Base-by-base conservation (phyloP, 2,888 invertebrate genomes). In the Atherix ibis region DNA sequence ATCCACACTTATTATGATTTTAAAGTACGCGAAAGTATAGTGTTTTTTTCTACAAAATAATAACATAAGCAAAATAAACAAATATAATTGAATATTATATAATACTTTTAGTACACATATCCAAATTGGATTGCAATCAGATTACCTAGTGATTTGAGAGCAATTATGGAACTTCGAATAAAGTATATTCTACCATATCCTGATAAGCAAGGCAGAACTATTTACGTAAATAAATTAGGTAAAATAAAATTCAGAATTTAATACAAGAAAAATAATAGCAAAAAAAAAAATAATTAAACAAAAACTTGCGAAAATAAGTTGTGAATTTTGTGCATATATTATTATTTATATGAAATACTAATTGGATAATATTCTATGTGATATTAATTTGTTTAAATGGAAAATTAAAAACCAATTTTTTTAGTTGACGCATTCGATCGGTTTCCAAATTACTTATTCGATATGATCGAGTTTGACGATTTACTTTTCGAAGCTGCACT, bases 381-480 rank as follows among this genome's bases (percentile, higher is more conserved):
- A n/a, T n/a, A n/a, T n/a, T n/a, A n/a, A n/a, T n/a, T n/a, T n/a
- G n/a, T n/a, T n/a, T n/a, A n/a, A n/a, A n/a, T n/a, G n/a, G n/a
- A n/a, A n/a, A n/a, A 13, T 13, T 4, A 5, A 15, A 4, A 17
- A 4, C 5, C 30, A 16, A 4, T 4, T 18, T 8, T 8, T 16
- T 30, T 13, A 40, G 54, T 53, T 18, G 57, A 57, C 37, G 51
- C 45, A 4, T 57, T 56, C 24, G 47, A 52, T n/a, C 44, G 47
- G 31, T 55, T 49, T 28, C 53, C 54, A 1, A 51, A 54, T 34
- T 57, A 50, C 33, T 41, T 56, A 17, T 43, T 49, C 30, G 51
- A 53, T 35, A 44, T 52, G 5, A 45, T 55, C 19, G 56, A 57
- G 45, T 54, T 57, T 42, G 56, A 57, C 42, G 57, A 57, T 44